Evolutionary conservation across 1,140 invertebrate genomes (phyloP), one percentile per base, ranked within the genome.

Genomic region (Eurosta solidaginis): DNA sequence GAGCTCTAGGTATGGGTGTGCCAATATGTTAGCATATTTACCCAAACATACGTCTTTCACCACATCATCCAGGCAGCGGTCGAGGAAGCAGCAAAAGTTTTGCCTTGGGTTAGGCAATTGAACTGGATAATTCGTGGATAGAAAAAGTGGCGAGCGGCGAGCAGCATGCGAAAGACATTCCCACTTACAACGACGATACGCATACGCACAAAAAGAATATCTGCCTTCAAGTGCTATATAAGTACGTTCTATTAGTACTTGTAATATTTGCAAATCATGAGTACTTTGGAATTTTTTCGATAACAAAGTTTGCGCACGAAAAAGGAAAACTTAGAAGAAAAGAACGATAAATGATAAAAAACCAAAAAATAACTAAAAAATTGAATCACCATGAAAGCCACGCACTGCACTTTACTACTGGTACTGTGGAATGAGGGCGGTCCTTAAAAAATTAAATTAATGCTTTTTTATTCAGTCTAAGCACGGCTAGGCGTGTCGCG

Each of bases 201-300:
- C 45, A 12, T 50, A 20, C 22, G 45, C 45, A 12, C 36, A 49
- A 14, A n/a, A 75, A 49, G 74, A 47, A 45, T 75, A 47, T 33
- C 22, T 29, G 74, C 20, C 47, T 47, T 40, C 29, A 33, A 29
- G 29, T 45, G 47, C 5, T 14, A 49, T 75, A 49, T 49, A 14
- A 14, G 45, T 14, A 14, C n/a, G 12, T 59, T 29, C 22, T 33
- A 33, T 63, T 63, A 59, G 54, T 63, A 45, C 50, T 27, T 22
- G 42, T 59, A 29, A 59, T 63, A 77, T 63, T 59, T 77, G 40
- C 76, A 63, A 52, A 59, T 77, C 44, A 77, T 22, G 33, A 49
- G 76, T 59, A 77, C 42, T 77, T 77, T 52, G 49, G 49, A 40
- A 63, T 77, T 50, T 76, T 76, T 77, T 77, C 76, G 76, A 77